These are phyloP conservation scores for Meta bourneti DNA, from an alignment of 2,888 invertebrate species.

Conservation along the genomic window DNA sequence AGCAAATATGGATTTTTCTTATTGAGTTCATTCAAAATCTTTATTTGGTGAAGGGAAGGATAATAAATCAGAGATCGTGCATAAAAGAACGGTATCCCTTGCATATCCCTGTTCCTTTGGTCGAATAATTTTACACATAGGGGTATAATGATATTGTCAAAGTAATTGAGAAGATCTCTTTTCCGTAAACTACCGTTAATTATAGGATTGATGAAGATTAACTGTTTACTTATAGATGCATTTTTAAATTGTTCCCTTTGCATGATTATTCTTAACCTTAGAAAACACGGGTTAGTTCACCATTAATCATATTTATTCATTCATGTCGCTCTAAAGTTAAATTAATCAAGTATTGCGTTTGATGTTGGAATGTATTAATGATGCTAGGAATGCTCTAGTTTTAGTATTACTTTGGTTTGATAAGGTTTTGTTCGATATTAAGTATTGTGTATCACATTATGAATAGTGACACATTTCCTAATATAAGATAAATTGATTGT, in stretches of 20 bases:
- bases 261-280: neutral
- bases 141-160: neutral
- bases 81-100: conserved; percentile 5
- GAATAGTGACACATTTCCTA: too few species aligned
- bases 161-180: neutral
- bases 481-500: too few species aligned
- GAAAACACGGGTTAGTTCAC: neutral
- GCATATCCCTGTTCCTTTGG: neutral
- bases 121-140: neutral
- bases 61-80: conserved; percentile 11
- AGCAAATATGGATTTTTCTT: conserved; percentile 60
- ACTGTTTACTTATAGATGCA: neutral
- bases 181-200: neutral
- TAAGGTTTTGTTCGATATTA: too few species aligned
- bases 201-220: neutral
- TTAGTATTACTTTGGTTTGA: too few species aligned
- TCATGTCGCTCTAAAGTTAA: neutral
- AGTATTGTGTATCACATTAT: too few species aligned
- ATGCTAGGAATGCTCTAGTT: too few species aligned
- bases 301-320: neutral
- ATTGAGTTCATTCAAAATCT: conserved; percentile 54
- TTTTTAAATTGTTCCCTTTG: neutral
- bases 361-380: too few species aligned
- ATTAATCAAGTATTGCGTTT: neutral
- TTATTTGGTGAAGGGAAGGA: conserved; percentile 24